Conservation (phyloP, 2,888 invertebrate genomes). For the Ophion ventricosus region DNA sequence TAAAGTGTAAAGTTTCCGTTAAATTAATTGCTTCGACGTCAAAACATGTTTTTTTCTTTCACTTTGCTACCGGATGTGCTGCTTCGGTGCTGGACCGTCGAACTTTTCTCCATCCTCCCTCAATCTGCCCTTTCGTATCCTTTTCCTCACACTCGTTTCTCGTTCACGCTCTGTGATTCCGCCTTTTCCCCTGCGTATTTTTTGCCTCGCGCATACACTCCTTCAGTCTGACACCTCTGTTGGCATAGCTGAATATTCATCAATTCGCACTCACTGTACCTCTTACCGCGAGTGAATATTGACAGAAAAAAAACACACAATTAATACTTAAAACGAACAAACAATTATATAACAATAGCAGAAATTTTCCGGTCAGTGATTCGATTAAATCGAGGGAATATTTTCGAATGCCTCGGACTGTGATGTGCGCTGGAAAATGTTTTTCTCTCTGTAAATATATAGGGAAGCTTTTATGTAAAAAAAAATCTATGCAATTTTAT, state of each 20-base stretch:
- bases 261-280: conserved; percentile 70
- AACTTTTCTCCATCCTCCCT: conserved; percentile 30
- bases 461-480: too few relatives aligned
- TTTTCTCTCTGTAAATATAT: too few relatives aligned
- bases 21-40: conserved; percentile 80
- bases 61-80: conserved; percentile 1
- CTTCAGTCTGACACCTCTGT: conserved; percentile 43
- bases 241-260: conserved; percentile 76
- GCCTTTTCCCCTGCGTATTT: conserved; percentile 2
- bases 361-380: neutral
- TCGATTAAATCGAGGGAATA: conserved; percentile 10
- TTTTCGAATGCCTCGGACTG: neutral
- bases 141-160: conserved; percentile 18
- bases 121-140: conserved; percentile 1
- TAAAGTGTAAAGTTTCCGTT: conserved; percentile 79
- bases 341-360: neutral
- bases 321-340: neutral
- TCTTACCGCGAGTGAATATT: conserved; percentile 35
- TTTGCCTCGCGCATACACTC: conserved; percentile 29
- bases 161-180: conserved; percentile 38
- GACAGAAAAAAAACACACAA: conserved; percentile 60
- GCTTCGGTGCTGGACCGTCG: neutral
- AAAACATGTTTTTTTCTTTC: conserved; percentile 72
- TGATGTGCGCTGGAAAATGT: neutral
- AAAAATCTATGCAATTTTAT: too few relatives aligned